Conservation (phyloP, 2,797 vertebrate species). For the Pteronotus mesoamericanus region DNA sequence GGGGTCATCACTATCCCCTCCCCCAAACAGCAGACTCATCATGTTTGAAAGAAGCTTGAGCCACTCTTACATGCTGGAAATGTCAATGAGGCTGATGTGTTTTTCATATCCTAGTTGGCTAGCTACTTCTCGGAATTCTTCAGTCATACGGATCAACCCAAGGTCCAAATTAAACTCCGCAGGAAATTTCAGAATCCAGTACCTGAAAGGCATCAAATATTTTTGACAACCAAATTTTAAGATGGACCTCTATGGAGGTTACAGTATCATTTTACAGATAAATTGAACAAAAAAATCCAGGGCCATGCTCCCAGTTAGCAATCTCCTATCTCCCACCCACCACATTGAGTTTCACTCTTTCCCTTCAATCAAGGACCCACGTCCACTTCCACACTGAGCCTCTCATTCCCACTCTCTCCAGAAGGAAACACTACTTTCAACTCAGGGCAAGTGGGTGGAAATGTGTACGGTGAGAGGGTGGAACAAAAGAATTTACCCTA, state of each 20-base stretch:
- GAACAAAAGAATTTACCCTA: not conserved
- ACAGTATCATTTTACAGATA: not conserved
- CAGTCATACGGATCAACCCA: slow-evolving; percentile 91
- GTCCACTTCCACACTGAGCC: not conserved
- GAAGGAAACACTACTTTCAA: not conserved
- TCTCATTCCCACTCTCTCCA: not conserved
- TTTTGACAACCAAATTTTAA: not conserved
- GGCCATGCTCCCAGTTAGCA: not conserved
- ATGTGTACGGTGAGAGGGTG: not conserved
- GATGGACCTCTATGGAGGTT: not conserved
- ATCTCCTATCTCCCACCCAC: not conserved
- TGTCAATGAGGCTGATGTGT: slow-evolving; percentile 94
- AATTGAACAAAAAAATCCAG: not conserved
- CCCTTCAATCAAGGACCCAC: not conserved
- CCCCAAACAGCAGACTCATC: not conserved
- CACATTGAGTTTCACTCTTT: not conserved
- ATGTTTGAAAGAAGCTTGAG: not conserved
- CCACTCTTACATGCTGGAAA: slow-evolving; percentile 94
- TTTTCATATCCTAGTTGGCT: slow-evolving; percentile 90
- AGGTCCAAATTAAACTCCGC: slow-evolving; percentile 98
- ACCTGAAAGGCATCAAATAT: slow-evolving; percentile 84
- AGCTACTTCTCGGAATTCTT: slow-evolving; percentile 92
- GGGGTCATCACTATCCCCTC: not conserved
- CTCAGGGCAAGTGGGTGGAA: not conserved
- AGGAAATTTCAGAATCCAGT: slow-evolving; percentile 97